Base-by-base conservation (phyloP, 1,140 invertebrate species). In the Liolophura sinensis region DNA sequence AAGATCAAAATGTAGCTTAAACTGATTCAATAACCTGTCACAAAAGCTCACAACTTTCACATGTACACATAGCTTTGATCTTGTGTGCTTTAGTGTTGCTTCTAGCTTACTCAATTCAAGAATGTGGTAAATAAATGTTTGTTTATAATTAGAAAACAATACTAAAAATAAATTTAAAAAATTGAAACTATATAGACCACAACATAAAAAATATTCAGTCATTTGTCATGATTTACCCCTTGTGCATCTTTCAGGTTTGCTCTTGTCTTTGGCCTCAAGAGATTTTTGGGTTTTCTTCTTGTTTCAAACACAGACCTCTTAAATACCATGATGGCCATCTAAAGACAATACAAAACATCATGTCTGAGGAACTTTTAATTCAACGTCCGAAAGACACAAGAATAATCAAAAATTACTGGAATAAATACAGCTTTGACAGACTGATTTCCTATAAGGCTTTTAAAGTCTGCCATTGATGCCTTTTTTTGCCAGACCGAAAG, bases 321-420 rank as follows among this genome's bases (percentile, higher is more conserved):
- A 58, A 81, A 85, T 9, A 85, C 76, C 81, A 85, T 83, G 14
- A 81, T 67, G 20, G 81, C 84, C 80, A 85, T 84, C 82, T 85
- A 66, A 18, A 71, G 52, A 52, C n/a, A 59, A 66, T 48, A 51
- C 25, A 66, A 60, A 65, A 46, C 55, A 16, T 24, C 9, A 57
- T 49, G 11, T 48, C 0, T 51, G 20, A 46, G 18, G 20, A 40
- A 62, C 15, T 0, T n/a, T n/a, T 67, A 25, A n/a, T 59, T 20
- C 55, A 25, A 18, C 14, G 1, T 11, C 7, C 11, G 1, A 49
- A 20, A 27, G 47, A 54, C 31, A 31, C 1, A 6, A 46, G 25
- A 66, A 59, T 50, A 27, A 65, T 49, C 18, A 58, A 59, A 54
- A 49, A 65, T 27, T 12, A 46, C 48, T 60, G 24, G 52, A 57